Evolutionary conservation across 2,888 invertebrate genomes (phyloP), one percentile per base, ranked within the genome.

Genomic region (Microplitis manilae): DNA sequence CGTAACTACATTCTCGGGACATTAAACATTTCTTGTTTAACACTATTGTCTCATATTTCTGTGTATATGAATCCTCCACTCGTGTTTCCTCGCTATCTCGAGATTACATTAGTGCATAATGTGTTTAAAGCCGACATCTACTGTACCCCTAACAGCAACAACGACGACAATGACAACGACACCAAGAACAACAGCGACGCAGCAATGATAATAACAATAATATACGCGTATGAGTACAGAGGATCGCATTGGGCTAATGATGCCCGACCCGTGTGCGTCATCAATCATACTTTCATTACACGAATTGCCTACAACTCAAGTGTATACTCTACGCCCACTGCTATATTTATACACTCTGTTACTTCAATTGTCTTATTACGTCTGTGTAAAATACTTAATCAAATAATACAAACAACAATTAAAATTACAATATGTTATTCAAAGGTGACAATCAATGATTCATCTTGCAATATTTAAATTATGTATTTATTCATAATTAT

Each of bases 241-340:
- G 64, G 60, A 65, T 65, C 65, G 59, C 76, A 59, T 83, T 83
- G 83, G 83, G 84, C 86, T 89, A 88, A 89, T 88, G 88, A 89
- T 86, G 84, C 82, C 81, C 84, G 80, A 81, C 80, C 84, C 84
- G 84, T 82, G 80, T 65, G 83, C 82, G 84, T 87, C 89, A 90
- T 90, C 89, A 89, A 90, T 90, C 90, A 89, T 87, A 89, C 87
- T 89, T 90, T 89, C 89, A 89, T 90, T 89, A 89, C 88, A 86
- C 84, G 86, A 85, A 89, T 89, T 87, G 87, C 87, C 81, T 83
- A 77, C 81, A 85, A 84, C 84, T 83, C 81, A 61, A 39, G 30
- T 61, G 85, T 86, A 86, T 87, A 85, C 86, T 85, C 85, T 88
- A 80, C 81, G 85, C 86, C 88, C 85, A 85, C 85, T 85, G 85